Percentiles rank a stretch among this genome's conserved stretches.
These are phyloP conservation scores for Stegostoma tigrinum DNA, from an alignment of 2,113 vertebrate genomes.

Conservation along the genomic window DNA sequence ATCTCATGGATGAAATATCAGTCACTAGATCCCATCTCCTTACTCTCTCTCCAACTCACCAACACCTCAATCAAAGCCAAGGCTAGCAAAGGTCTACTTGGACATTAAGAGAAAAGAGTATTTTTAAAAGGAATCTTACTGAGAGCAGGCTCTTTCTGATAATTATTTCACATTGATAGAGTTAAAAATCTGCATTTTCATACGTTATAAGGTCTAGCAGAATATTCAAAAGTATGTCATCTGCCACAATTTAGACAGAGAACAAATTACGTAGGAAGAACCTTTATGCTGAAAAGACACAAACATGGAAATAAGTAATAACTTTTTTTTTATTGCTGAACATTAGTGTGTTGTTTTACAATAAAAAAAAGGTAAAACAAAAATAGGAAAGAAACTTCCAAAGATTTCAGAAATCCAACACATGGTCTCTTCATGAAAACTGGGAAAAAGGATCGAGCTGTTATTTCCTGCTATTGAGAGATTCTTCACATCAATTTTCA, in stretches of 20 bases:
- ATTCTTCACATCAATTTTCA: background rate
- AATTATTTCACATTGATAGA: background rate
- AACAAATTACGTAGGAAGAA: background rate
- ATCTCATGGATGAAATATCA: background rate
- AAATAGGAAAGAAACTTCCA: background rate
- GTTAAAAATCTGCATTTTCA: background rate
- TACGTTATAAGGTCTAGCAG: background rate
- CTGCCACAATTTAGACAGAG: background rate
- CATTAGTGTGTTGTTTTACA: slow-evolving; percentile 20
- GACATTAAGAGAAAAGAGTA: too few relatives aligned
- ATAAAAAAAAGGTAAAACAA: slow-evolving; percentile 25
- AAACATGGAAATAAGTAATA: background rate
- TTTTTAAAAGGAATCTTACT: background rate
- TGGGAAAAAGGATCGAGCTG: background rate
- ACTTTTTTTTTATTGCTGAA: slow-evolving; percentile 6
- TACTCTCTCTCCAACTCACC: too few relatives aligned
- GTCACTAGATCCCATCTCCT: too few relatives aligned
- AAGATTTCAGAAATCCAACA: slow-evolving; percentile 11
- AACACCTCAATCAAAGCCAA: too few relatives aligned
- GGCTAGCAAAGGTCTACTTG: too few relatives aligned
- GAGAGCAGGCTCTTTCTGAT: background rate
- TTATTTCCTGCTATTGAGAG: background rate
- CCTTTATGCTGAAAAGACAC: background rate
- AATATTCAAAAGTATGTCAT: background rate
- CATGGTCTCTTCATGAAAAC: background rate